These are phyloP conservation scores for Drosophila hamatofila DNA, from an alignment of 2,888 invertebrate genomes.

Conservation along the genomic window DNA sequence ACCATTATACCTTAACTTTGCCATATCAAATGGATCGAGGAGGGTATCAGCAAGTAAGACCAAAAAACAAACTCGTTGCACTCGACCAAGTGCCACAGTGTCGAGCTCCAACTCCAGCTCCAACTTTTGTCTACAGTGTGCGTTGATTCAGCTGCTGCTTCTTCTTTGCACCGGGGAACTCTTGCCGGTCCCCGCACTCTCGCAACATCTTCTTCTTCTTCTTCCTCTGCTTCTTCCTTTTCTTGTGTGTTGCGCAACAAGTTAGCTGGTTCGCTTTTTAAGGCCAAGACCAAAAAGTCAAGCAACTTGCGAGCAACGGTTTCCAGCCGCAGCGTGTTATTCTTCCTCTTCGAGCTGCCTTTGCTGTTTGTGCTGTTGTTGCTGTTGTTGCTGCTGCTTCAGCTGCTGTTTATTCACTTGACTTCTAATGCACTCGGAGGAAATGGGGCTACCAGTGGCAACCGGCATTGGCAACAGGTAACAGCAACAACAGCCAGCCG, in stretches of 20 bases:
- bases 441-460: constrained; percentile 72
- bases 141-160: constrained; percentile 35
- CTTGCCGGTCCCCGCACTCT: not conserved
- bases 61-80: constrained; percentile 58
- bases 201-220: constrained; percentile 5
- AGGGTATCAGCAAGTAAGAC: constrained; percentile 13
- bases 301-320: constrained; percentile 64
- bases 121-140: constrained; percentile 6
- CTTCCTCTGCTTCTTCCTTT: constrained; percentile 13
- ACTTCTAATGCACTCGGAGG: constrained; percentile 71
- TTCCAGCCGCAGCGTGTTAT: constrained; percentile 33
- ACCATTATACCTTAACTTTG: not conserved
- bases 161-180: constrained; percentile 18
- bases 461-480: constrained; percentile 51
- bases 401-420: constrained; percentile 64
- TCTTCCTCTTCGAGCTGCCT: constrained; percentile 12
- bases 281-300: constrained; percentile 75
- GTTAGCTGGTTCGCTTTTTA: constrained; percentile 57
- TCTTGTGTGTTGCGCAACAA: constrained; percentile 66
- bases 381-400: constrained; percentile 18
- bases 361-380: not conserved
- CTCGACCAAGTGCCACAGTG: constrained; percentile 56
- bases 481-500: constrained; percentile 28
- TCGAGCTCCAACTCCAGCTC: constrained; percentile 9
- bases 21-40: not conserved